phyloP scores from a whole-genome alignment of 2,888 invertebrate species.

The Drosophila prolongata region DNA sequence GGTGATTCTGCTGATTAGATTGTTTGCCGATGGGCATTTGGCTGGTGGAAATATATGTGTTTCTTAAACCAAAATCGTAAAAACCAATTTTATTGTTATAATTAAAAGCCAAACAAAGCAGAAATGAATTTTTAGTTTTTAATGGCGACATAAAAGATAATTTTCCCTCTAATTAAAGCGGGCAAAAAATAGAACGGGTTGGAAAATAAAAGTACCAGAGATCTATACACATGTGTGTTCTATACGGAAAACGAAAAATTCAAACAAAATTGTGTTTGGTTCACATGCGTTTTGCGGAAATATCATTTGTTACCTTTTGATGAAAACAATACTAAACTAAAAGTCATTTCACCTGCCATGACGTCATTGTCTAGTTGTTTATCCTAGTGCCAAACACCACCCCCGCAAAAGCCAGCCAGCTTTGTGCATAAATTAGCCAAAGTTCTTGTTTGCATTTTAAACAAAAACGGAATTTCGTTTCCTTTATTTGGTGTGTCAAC shows the following conservation, averaged over 20 bases:
- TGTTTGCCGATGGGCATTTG: not conserved
- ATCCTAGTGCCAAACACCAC: conserved; percentile 9
- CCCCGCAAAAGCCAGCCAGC: not conserved
- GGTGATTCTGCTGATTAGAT: conserved; percentile 1
- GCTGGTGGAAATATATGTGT: not conserved
- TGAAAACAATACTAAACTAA: conserved; percentile 12
- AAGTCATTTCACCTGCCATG: conserved; percentile 18
- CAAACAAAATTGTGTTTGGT: conserved; percentile 1
- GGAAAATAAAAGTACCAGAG: not conserved
- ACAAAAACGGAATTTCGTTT: conserved; percentile 9
- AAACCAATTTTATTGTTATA: conserved; percentile 36
- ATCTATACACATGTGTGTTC: not conserved
- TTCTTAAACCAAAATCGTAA: conserved; percentile 24
- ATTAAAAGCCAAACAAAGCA: conserved; percentile 14
- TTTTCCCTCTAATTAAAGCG: conserved; percentile 20
- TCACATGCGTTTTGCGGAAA: conserved; percentile 24
- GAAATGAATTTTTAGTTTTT: conserved; percentile 24
- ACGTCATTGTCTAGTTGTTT: conserved; percentile 28
- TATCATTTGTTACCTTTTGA: conserved; percentile 17
- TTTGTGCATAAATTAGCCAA: conserved; percentile 28
- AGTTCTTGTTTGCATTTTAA: conserved; percentile 10
- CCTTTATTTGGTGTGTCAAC: not conserved
- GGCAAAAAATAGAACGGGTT: conserved; percentile 16
- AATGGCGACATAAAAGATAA: conserved; percentile 21
- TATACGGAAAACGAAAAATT: conserved; percentile 10